Evolutionary conservation across 2,888 invertebrate species (phyloP).

Genomic region (Tenthredo notha): DNA sequence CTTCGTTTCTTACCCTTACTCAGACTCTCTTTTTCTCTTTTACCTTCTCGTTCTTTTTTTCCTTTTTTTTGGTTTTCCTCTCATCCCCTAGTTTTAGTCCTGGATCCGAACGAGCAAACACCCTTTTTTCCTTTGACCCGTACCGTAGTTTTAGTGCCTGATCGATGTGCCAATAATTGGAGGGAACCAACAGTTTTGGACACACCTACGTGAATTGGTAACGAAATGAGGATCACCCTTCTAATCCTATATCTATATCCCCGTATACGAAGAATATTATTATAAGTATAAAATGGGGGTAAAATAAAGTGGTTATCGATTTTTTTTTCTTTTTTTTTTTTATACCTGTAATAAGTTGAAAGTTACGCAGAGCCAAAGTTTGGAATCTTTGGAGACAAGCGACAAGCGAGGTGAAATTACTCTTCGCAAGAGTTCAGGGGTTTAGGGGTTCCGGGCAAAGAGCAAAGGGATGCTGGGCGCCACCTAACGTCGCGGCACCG

Average conservation of each 20-base stretch:
- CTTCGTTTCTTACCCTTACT: background rate
- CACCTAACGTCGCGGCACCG: constrained; percentile 64
- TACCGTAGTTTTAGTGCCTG: constrained; percentile 62
- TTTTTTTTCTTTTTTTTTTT: background rate
- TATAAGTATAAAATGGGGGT: background rate
- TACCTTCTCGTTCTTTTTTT: constrained; percentile 57
- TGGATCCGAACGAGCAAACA: constrained; percentile 42
- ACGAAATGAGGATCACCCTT: background rate
- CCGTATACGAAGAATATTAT: background rate
- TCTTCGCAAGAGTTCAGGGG: constrained; percentile 28
- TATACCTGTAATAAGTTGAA: background rate
- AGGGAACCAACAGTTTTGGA: constrained; percentile 53
- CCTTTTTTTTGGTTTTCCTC: constrained; percentile 21
- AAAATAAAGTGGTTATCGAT: background rate
- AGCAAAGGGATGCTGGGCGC: constrained; percentile 64
- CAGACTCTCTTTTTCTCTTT: background rate
- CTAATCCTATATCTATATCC: background rate
- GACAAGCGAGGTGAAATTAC: constrained; percentile 41
- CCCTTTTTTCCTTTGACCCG: constrained; percentile 49
- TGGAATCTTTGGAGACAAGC: constrained; percentile 14
- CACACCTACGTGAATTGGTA: background rate
- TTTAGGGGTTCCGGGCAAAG: constrained; percentile 26
- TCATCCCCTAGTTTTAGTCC: background rate
- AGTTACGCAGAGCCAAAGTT: constrained; percentile 16
- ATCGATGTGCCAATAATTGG: constrained; percentile 59